Percentiles rank a stretch among this genome's conserved stretches.
These are phyloP conservation scores for Drosophila suzukii DNA, from an alignment of 1,140 invertebrate genomes.

Conservation along the genomic window DNA sequence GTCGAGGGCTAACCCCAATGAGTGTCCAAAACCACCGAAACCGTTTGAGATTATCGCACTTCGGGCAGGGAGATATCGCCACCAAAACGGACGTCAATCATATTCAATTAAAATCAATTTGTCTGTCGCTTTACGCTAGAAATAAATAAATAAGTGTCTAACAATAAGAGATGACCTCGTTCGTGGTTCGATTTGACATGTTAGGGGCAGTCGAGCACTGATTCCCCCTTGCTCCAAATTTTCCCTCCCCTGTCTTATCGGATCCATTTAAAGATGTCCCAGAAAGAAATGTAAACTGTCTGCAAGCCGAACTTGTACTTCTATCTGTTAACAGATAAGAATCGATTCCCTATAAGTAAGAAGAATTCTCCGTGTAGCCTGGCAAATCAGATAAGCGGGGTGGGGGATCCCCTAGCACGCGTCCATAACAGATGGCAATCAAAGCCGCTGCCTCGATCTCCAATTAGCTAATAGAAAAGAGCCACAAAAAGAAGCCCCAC, in stretches of 20 bases:
- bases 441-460: conserved; percentile 36
- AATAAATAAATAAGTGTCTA: conserved; percentile 59
- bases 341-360: conserved; percentile 10
- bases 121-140: conserved; percentile 65
- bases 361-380: conserved; percentile 7
- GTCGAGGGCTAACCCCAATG: conserved; percentile 10
- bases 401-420: conserved; percentile 38
- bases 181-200: conserved; percentile 27
- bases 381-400: conserved; percentile 15
- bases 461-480: conserved; percentile 71
- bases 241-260: not conserved
- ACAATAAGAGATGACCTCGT: conserved; percentile 47
- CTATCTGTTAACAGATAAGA: conserved; percentile 14
- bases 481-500: conserved; percentile 19
- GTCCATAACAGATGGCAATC: conserved; percentile 47
- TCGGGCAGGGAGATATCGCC: conserved; percentile 17
- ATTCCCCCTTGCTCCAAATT: not conserved
- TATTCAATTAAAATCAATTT: conserved; percentile 72
- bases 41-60: conserved; percentile 37
- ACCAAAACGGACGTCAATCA: conserved; percentile 53
- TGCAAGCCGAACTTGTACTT: conserved; percentile 5
- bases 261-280: conserved; percentile 5
- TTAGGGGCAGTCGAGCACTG: conserved; percentile 4
- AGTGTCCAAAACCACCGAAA: conserved; percentile 18
- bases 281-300: conserved; percentile 14